Base-by-base conservation (phyloP, 2,797 vertebrate species). In the Leuciscus waleckii region DNA sequence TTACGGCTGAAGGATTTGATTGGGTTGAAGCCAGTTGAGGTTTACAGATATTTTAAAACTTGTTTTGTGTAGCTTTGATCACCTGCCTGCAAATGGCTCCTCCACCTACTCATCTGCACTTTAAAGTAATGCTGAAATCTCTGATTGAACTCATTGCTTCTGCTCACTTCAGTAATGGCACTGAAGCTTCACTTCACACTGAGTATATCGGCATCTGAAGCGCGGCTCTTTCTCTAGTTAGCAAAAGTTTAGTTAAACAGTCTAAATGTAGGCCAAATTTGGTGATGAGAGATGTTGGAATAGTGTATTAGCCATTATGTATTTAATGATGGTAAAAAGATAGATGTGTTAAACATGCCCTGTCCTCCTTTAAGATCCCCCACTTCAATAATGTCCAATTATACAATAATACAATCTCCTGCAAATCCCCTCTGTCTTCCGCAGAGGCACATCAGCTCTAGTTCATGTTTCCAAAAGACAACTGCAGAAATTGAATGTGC, bases 71-170 rank as follows among this genome's bases (percentile, higher is more conserved):
- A n/a, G 67, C 75, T 84, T 79, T 84, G 37, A 84, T 46, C 75
- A 70, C 63, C 83, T 84, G 46, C 74, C 82, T 84, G 65, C 49
- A 78, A 54, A 83, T 77, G 73, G 61, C 19, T 84, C 67, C 74
- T 56, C 74, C 82, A 58, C 65, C 37, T 69, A 43, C 39, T 68
- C 65, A 70, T 70, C 75, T 84, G 49, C 83, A 71, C 75, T 79
- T 79, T 35, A 70, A 84, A 84, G 65, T 84, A 63, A 69, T 84
- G 73, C 46, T 32, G 29, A 67, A 76, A 39, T 67, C 51, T 51
- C 75, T 70, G 29, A 65, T 76, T 76, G 71, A 56, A 65, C 58
- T 84, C 26, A 68, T 83, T 46, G 37, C 43, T 76, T 16, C 11
- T 37, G 9, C 32, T 84, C 51, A 3, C 51, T 79, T 35, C 8